A percentile compares a stretch with the other conserved stretches of the same genome.
Conservation (phyloP, 1,140 invertebrate genomes). For the Trachymyrmex cornetzi region DNA sequence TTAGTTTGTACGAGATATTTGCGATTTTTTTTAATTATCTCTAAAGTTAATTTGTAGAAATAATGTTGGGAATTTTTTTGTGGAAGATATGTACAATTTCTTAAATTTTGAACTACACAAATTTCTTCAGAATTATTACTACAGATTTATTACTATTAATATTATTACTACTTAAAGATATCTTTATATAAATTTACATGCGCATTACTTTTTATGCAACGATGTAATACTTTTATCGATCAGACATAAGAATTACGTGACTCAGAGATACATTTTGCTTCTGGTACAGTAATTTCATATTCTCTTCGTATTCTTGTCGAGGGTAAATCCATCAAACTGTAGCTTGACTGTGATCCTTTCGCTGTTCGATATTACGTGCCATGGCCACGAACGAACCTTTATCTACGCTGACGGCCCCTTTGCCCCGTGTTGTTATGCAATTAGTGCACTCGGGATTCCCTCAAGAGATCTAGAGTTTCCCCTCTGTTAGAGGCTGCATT, state of each 20-base stretch:
- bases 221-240: constrained; percentile 10
- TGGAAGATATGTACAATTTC: not conserved
- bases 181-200: not conserved
- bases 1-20: not conserved
- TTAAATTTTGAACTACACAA: not conserved
- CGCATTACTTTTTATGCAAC: not conserved
- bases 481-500: constrained; percentile 65
- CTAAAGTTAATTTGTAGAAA: not conserved
- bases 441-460: constrained; percentile 77
- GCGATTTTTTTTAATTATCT: not conserved
- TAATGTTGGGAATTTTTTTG: not conserved
- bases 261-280: not conserved
- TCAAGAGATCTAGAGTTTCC: constrained; percentile 75
- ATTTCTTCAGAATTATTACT: not conserved
- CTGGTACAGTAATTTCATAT: not conserved
- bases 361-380: constrained; percentile 33
- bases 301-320: constrained; percentile 17
- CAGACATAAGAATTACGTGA: not conserved
- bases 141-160: too few relatives aligned
- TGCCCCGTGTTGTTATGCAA: constrained; percentile 76
- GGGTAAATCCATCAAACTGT: constrained; percentile 31
- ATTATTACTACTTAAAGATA: constrained; percentile 2
- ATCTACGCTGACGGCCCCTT: constrained; percentile 20
- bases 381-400: constrained; percentile 28
- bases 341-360: constrained; percentile 33